Conservation (phyloP, 1,140 invertebrate genomes). For the Neodiprion pinetum region DNA sequence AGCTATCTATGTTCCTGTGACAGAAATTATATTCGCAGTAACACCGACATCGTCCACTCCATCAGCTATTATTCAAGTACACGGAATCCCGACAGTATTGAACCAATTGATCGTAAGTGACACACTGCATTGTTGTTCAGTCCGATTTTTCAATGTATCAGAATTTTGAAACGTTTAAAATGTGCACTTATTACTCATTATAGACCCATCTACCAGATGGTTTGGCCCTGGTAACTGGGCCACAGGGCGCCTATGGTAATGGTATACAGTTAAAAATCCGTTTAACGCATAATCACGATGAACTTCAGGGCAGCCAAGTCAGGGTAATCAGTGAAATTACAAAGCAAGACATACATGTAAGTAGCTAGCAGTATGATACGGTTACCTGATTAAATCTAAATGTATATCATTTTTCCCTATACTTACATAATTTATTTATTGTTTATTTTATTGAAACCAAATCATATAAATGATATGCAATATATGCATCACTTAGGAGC, state of each 20-base stretch:
- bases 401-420: too few relatives aligned
- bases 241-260: conserved; percentile 40
- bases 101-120: conserved; percentile 50
- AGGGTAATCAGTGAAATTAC: conserved; percentile 53
- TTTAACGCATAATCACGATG: conserved; percentile 50
- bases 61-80: conserved; percentile 46
- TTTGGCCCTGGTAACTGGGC: conserved; percentile 39
- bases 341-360: conserved; percentile 57
- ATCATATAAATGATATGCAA: too few relatives aligned
- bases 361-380: conserved; percentile 20
- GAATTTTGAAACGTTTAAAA: neutral
- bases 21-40: conserved; percentile 52
- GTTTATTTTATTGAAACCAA: neutral
- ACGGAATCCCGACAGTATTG: conserved; percentile 52
- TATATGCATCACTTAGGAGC: too few relatives aligned
- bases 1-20: conserved; percentile 49
- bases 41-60: conserved; percentile 40
- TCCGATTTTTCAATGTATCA: too few relatives aligned
- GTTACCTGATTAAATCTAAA: neutral
- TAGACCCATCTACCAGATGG: conserved; percentile 54
- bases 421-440: neutral
- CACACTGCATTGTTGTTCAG: too few relatives aligned
- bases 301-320: conserved; percentile 55
- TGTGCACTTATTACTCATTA: conserved; percentile 18
- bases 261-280: conserved; percentile 49